Percentiles rank a stretch among this genome's conserved stretches.
Evolutionary conservation across 2,797 vertebrate genomes (phyloP).

Genomic region (Lacerta bilineata): DNA sequence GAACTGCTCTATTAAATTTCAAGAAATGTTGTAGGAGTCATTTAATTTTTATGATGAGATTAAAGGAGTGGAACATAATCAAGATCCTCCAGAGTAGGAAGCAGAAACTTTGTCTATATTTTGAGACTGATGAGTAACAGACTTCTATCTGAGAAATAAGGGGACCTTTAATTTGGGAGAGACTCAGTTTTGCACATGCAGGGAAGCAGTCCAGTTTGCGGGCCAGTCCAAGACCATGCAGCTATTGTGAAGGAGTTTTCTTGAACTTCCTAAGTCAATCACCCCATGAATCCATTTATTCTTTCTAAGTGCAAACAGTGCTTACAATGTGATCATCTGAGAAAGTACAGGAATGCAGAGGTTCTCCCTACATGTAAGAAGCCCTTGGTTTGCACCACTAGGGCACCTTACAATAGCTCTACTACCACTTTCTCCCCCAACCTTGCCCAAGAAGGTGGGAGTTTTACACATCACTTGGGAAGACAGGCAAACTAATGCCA

Average conservation of each 20-base stretch:
- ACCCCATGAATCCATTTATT: neutral
- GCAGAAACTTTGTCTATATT: neutral
- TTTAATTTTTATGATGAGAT: slow-evolving; percentile 71
- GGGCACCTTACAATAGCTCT: neutral
- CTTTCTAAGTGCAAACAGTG: neutral
- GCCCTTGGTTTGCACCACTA: neutral
- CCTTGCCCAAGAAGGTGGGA: too few relatives aligned
- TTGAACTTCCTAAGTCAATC: neutral
- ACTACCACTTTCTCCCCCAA: too few relatives aligned
- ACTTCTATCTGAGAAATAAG: neutral
- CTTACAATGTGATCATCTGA: too few relatives aligned
- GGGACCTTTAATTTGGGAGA: neutral
- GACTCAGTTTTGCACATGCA: neutral
- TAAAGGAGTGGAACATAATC: slow-evolving; percentile 60
- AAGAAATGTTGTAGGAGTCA: slow-evolving; percentile 63
- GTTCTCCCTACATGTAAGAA: neutral
- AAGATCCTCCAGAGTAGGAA: slow-evolving; percentile 46
- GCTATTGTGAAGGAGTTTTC: neutral
- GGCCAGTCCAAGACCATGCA: neutral
- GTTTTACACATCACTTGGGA: too few relatives aligned
- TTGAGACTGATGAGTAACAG: neutral
- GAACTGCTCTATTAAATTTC: slow-evolving; percentile 67
- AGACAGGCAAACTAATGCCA: too few relatives aligned
- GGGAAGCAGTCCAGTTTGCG: neutral
- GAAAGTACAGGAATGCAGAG: neutral